Evolutionary conservation across 2,888 invertebrate genomes (phyloP), one percentile per base, ranked within the genome.

Genomic region (Idaea aversata): DNA sequence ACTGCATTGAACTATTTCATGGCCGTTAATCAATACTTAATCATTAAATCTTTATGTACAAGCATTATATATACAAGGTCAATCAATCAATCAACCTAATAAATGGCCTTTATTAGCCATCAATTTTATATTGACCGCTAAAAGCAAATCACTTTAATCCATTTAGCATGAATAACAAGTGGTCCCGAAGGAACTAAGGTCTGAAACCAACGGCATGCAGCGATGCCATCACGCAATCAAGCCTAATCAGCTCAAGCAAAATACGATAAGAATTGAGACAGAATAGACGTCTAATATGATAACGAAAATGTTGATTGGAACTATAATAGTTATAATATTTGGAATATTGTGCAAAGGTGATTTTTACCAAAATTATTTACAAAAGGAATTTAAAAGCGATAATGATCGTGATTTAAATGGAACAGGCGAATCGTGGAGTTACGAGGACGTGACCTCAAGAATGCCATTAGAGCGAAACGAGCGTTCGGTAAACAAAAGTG

Each of bases 131-230:
- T 74, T 80, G 85, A 83, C 86, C 84, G 77, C 82, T 85, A 80
- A 88, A 88, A 86, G 85, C 83, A 74, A 78, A 73, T 84, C 84
- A 88, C 82, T 89, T 89, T 87, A 91, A 92, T 92, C 88, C 82
- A 90, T 88, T 91, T 90, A 88, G 83, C 79, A 87, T 82, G 79
- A 81, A 77, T 79, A 80, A 74, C 77, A 85, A 87, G 71, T 74
- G 81, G 81, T 84, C 91, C 86, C 89, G 66, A 70, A 84, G 82
- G 90, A 75, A 75, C 16, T 75, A 70, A 70, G 69, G 74, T 76
- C 77, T 75, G 74, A 80, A 79, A 79, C 73, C 78, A 78, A 77
- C 77, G 81, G 74, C 81, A 81, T 80, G 75, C 72, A 77, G 74
- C 76, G 70, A 73, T 76, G 77, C 74, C 61, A 75, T 78, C 75